Base-by-base conservation (phyloP, 2,888 invertebrate genomes). In the Tenthredo mesomela region DNA sequence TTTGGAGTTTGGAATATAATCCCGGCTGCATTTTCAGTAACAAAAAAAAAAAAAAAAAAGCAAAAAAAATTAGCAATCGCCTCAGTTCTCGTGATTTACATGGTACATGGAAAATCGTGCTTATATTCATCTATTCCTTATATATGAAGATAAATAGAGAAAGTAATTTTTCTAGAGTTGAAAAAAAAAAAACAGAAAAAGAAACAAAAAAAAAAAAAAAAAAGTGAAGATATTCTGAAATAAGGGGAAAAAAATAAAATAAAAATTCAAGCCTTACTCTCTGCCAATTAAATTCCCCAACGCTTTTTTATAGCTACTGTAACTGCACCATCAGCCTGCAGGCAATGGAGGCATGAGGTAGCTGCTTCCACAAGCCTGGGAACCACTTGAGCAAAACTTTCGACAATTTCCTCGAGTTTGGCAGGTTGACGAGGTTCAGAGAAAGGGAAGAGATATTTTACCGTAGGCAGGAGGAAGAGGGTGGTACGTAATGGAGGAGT, bases 391-490 rank as follows among this genome's bases (percentile, higher is more conserved):
- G 61, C 67, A 65, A 84, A 84, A 84, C 84, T 84, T 78, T 84
- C 61, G 84, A 78, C 84, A 84, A 84, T 84, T 84, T 84, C 84
- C 78, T 75, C 75, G 78, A 84, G 84, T 84, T 84, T 84, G 84
- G 84, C 78, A 77, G 54, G 77, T 67, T 84, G 84, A 84, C 43
- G 84, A 84, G 29, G 61, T 40, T 84, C 78, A 25, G 33, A 33
- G 29, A 78, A 65, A 61, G 33, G 77, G 54, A 33, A 54, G 77
- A 77, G 77, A 54, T 47, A 77, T 47, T 77, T 77, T n/a, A 77
- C 47, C 50, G 54, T 29, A 4, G 77, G 25, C 54, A 18, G 58
- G 61, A 18, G 37, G 40, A 80, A 61, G 80, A 15, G 65, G 80
- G 61, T 37, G 25, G 40, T 61, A 73, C 71, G 71, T 40, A 43